These are phyloP conservation scores for Nematostella vectensis DNA, from an alignment of 92 coral and sea anemone species.

Conservation along the genomic window DNA sequence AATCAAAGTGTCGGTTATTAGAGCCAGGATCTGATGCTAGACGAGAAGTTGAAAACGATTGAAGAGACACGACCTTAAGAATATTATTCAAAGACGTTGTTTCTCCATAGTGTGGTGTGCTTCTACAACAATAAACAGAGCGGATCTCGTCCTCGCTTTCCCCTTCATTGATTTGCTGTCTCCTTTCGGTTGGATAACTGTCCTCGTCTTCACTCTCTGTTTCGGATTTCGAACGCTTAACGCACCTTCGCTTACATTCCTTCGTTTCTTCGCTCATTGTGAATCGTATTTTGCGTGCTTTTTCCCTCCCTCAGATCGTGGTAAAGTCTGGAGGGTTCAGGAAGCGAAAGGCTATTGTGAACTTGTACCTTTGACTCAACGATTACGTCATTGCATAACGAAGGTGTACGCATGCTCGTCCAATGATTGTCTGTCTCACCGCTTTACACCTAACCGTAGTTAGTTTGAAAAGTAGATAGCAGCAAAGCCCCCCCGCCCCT, in stretches of 20 bases:
- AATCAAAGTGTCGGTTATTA: conserved; percentile 1
- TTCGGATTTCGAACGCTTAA: conserved; percentile 47
- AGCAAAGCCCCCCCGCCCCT: too few relatives aligned
- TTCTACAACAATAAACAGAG: conserved; percentile 41
- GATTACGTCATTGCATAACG: conserved; percentile 42
- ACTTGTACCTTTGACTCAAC: conserved; percentile 73
- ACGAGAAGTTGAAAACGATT: conserved; percentile 68
- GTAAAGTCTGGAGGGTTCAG: too few relatives aligned
- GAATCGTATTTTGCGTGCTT: too few relatives aligned
- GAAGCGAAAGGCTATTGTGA: conserved; percentile 19
- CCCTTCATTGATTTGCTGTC: conserved; percentile 18
- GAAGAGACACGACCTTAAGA: conserved; percentile 74
- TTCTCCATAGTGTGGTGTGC: conserved; percentile 52
- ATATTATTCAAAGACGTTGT: conserved; percentile 78
- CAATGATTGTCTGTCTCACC: neutral
- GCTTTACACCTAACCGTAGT: too few relatives aligned
- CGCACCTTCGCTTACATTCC: conserved; percentile 19
- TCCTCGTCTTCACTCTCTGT: conserved; percentile 43
- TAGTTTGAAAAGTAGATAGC: too few relatives aligned
- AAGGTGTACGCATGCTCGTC: conserved; percentile 13
- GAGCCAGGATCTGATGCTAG: conserved; percentile 19
- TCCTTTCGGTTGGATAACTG: conserved; percentile 15
- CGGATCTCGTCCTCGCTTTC: conserved; percentile 24
- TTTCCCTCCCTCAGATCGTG: too few relatives aligned
- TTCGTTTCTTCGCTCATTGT: conserved; percentile 48